These are phyloP conservation scores for Xenentodon cancila DNA, from an alignment of 2,797 vertebrate genomes.

Conservation along the genomic window DNA sequence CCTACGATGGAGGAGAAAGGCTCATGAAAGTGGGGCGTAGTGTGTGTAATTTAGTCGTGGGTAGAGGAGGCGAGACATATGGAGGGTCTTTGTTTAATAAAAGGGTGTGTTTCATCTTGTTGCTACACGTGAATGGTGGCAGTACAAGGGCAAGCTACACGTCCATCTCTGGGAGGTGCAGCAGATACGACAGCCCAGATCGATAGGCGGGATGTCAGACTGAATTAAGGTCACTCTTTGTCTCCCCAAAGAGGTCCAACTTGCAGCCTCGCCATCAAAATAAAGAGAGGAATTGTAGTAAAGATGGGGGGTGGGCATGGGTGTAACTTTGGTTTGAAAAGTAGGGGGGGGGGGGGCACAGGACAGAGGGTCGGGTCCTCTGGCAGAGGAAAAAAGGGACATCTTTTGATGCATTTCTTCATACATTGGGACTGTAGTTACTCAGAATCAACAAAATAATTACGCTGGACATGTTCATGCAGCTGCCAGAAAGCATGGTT, in stretches of 20 bases:
- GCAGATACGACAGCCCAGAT: conserved; percentile 59
- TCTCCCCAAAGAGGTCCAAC: conserved; percentile 75
- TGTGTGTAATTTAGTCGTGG: conserved; percentile 48
- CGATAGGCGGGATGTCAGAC: conserved; percentile 80
- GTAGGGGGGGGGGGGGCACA: too few relatives aligned
- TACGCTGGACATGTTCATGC: too few relatives aligned
- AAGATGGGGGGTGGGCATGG: too few relatives aligned
- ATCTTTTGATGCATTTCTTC: too few relatives aligned
- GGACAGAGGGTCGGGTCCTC: too few relatives aligned
- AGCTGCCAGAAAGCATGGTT: too few relatives aligned
- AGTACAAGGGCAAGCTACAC: conserved; percentile 61
- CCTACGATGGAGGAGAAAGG: conserved; percentile 35
- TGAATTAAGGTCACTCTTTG: conserved; percentile 85
- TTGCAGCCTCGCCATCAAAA: conserved; percentile 68
- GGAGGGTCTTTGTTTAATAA: conserved; percentile 58
- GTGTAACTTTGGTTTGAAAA: too few relatives aligned
- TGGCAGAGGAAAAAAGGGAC: too few relatives aligned
- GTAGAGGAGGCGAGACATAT: conserved; percentile 25
- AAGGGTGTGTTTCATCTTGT: conserved; percentile 50
- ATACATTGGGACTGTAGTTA: too few relatives aligned
- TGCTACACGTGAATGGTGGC: conserved; percentile 63
- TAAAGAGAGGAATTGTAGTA: conserved; percentile 50
- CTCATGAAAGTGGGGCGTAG: background rate
- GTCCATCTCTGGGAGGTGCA: conserved; percentile 54
- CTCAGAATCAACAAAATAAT: too few relatives aligned